phyloP scores from a whole-genome alignment of 2,888 invertebrate species.

The Onchidella celtica region DNA sequence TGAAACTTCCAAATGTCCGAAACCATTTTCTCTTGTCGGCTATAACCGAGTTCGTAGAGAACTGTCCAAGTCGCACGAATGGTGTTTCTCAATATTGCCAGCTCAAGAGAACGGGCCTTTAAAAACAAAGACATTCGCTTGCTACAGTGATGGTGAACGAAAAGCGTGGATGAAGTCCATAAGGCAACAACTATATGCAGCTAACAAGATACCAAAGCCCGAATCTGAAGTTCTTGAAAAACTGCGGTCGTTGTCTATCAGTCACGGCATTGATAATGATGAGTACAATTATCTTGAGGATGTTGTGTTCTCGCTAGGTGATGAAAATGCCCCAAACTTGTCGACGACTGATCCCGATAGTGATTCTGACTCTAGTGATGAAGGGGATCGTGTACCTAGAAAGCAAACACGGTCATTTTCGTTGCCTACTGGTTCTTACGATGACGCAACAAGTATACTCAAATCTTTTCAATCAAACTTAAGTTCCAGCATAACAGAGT shows the following conservation, averaged over 20 bases:
- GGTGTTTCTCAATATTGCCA: slow-evolving; percentile 28
- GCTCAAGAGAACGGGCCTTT: neutral
- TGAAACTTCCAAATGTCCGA: slow-evolving; percentile 14
- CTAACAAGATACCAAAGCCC: slow-evolving; percentile 14
- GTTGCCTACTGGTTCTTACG: no score
- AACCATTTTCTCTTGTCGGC: neutral
- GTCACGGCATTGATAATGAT: neutral
- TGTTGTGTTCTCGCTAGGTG: neutral
- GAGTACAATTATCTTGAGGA: slow-evolving; percentile 9
- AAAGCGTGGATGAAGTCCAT: slow-evolving; percentile 26
- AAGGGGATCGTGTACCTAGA: no score
- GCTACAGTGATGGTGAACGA: slow-evolving; percentile 9
- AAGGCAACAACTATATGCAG: slow-evolving; percentile 5
- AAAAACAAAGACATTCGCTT: slow-evolving; percentile 24
- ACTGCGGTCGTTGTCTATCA: neutral
- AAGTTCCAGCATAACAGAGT: no score
- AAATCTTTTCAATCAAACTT: no score
- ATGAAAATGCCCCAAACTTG: neutral
- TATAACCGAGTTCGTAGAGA: slow-evolving; percentile 26
- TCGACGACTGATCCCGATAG: neutral
- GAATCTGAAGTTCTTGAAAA: neutral
- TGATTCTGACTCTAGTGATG: neutral
- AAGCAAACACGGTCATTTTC: no score
- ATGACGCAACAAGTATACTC: no score
- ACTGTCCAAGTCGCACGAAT: slow-evolving; percentile 11